Conservation (phyloP, 2,888 invertebrate genomes). For the Caenorhabditis macrosperma region DNA sequence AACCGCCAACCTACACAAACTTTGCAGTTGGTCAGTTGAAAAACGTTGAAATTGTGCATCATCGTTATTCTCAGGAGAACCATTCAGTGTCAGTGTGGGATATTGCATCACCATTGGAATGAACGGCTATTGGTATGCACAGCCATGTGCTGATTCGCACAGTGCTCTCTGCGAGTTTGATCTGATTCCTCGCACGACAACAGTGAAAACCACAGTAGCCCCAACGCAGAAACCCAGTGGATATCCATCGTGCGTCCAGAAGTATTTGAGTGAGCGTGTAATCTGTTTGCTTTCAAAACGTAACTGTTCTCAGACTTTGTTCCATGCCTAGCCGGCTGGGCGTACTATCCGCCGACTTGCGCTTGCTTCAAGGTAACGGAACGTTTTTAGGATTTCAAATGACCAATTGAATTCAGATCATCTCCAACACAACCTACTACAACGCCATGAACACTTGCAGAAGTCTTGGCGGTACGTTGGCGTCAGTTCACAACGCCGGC, state of each 20-base stretch:
- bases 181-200: constrained; percentile 15
- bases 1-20: constrained; percentile 53
- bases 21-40: constrained; percentile 49
- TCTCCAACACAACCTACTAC: constrained; percentile 53
- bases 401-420: constrained; percentile 16
- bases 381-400: not conserved
- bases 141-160: constrained; percentile 50
- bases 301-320: constrained; percentile 52
- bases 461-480: constrained; percentile 46
- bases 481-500: constrained; percentile 50
- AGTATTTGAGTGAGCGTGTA: constrained; percentile 60
- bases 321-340: constrained; percentile 57
- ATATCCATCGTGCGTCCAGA: constrained; percentile 54
- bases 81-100: constrained; percentile 49
- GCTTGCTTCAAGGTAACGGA: constrained; percentile 38
- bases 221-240: constrained; percentile 6
- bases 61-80: constrained; percentile 58
- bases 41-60: too few relatives aligned
- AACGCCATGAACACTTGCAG: constrained; percentile 59
- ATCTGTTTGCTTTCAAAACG: not conserved
- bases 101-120: constrained; percentile 57
- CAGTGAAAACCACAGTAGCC: not conserved
- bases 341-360: constrained; percentile 58
- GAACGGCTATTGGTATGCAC: constrained; percentile 60
- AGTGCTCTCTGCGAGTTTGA: constrained; percentile 55